Conservation (phyloP, 1,140 invertebrate genomes). For the Vollenhovia emeryi region DNA sequence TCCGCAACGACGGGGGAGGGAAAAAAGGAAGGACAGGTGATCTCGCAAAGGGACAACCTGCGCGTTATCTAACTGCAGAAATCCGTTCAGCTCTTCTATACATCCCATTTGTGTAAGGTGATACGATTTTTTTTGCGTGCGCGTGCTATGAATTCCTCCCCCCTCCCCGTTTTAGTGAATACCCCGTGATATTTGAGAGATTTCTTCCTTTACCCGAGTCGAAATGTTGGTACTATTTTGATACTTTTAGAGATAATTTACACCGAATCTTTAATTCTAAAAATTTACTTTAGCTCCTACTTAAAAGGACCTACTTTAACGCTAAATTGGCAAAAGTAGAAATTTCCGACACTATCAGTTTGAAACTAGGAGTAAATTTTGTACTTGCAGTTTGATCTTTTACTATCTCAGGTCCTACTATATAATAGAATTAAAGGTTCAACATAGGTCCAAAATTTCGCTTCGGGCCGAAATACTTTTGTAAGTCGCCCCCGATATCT, state of each 20-base stretch:
- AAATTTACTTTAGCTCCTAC: too few relatives aligned
- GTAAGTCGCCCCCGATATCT: slow-evolving; percentile 19
- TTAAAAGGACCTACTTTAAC: too few relatives aligned
- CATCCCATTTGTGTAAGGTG: slow-evolving; percentile 21
- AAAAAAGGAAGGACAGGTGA: slow-evolving; percentile 29
- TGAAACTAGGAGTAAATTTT: too few relatives aligned
- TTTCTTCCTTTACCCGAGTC: slow-evolving; percentile 30
- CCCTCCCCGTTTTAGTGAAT: slow-evolving; percentile 33
- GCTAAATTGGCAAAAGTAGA: too few relatives aligned
- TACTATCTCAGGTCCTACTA: too few relatives aligned
- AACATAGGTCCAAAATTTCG: too few relatives aligned
- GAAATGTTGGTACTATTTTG: too few relatives aligned
- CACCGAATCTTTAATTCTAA: too few relatives aligned
- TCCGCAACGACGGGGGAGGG: slow-evolving; percentile 34
- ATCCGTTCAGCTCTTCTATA: slow-evolving; percentile 17
- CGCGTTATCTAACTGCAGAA: slow-evolving; percentile 23
- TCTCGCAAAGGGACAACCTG: neutral
- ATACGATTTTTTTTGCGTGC: slow-evolving; percentile 33
- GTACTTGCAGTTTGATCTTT: too few relatives aligned
- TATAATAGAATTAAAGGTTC: too few relatives aligned
- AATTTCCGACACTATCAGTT: too few relatives aligned
- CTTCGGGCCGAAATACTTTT: neutral
- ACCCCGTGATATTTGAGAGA: slow-evolving; percentile 41
- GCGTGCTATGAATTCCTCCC: neutral
- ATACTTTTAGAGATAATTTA: too few relatives aligned